Evolutionary conservation across 1,140 invertebrate genomes (phyloP), one percentile per base, ranked within the genome.

Genomic region (Pogonomyrmex californicus): DNA sequence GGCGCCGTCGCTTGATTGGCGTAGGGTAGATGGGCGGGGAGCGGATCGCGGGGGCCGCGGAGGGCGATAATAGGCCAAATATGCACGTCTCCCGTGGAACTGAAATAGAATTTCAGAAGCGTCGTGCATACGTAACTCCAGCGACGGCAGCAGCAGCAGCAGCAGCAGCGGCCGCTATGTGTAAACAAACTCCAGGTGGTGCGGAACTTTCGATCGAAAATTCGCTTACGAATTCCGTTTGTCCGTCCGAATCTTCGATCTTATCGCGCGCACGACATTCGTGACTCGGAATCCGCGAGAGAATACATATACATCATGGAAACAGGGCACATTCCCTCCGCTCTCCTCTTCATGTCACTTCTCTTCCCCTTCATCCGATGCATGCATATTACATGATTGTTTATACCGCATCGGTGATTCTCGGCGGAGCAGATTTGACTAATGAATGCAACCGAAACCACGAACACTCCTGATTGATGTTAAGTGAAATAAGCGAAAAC

Each of bases 31-130:
- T 23, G 85, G 71, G 70, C 41, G 76, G 38, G 63, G 77, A 36
- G 12, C 5, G 63, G 60, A 0, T 14, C 1, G 23, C 2, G 70
- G 3, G 70, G 23, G 41, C n/a, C 65, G 41, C 23, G 41, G 79
- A 36, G 85, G 75, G 68, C 85, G 91, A 91, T 93, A 91, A 91
- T 92, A 87, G 90, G 85, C 85, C 78, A 89, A 83, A 87, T 83
- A 87, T 77, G 63, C 87, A 87, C 75, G 83, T 81, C 49, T 77
- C 89, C 73, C 62, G 49, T n/a, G 44, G 60, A 83, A 65, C 79
- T 38, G 62, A 87, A 90, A 90, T 75, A 73, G 79, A 79, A 86
- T 81, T 89, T 88, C 73, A 75, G 68, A 71, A 62, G 65, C 58
- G 49, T 17, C 56, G 33, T 33, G 30, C 9, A 58, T 33, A 75